phyloP scores from a whole-genome alignment of 2,797 vertebrate genomes.

The Poecilia picta region DNA sequence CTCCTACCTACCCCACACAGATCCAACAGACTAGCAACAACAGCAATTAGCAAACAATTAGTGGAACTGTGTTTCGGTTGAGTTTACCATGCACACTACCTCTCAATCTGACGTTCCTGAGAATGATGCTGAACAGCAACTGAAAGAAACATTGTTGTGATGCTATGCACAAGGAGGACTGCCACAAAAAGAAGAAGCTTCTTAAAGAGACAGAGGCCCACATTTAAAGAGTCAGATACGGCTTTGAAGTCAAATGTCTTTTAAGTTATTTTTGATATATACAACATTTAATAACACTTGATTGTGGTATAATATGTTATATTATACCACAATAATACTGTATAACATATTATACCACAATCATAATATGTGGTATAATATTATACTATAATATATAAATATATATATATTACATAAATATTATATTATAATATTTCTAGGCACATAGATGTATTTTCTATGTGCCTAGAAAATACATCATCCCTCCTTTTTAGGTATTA shows the following conservation, averaged over 20 bases:
- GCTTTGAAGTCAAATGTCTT: neutral
- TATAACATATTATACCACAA: too few relatives aligned
- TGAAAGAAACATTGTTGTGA: neutral
- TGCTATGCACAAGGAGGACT: too few relatives aligned
- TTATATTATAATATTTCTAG: too few relatives aligned
- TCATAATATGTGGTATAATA: too few relatives aligned
- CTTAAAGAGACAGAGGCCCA: neutral
- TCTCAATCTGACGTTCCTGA: neutral
- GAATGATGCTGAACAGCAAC: neutral
- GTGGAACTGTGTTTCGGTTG: neutral
- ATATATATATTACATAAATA: too few relatives aligned
- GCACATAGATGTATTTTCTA: too few relatives aligned
- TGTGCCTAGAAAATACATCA: neutral
- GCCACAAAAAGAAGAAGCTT: neutral
- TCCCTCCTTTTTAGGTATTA: neutral
- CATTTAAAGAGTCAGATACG: neutral
- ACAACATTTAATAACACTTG: neutral
- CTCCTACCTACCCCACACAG: neutral
- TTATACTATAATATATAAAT: too few relatives aligned
- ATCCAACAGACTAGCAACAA: neutral
- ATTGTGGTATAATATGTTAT: neutral
- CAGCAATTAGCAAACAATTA: neutral
- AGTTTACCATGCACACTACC: neutral
- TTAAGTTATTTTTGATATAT: neutral
- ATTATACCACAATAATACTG: too few relatives aligned